phyloP scores from a whole-genome alignment of 2,797 vertebrate species.

The Huso huso region DNA sequence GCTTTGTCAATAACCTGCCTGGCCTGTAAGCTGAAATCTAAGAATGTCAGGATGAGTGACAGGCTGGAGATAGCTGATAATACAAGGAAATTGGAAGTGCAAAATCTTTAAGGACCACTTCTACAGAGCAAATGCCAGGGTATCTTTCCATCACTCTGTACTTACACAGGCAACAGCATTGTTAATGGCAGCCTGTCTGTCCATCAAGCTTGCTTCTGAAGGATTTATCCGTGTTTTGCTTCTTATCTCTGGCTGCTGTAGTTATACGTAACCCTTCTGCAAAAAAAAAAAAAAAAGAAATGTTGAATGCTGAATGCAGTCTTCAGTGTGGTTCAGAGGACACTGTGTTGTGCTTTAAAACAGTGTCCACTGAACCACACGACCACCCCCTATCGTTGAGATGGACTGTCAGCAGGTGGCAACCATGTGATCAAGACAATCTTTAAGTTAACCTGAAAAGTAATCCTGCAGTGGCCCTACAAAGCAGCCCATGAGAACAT shows the following conservation, averaged over 20 bases:
- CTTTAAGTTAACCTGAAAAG: too few relatives aligned
- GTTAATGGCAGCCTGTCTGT: conserved; percentile 93
- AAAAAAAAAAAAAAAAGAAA: conserved; percentile 29
- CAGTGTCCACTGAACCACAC: not conserved
- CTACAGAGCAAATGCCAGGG: conserved; percentile 92
- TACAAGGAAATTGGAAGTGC: conserved; percentile 97
- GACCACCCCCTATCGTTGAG: not conserved
- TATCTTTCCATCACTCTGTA: conserved; percentile 91
- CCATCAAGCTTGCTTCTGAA: conserved; percentile 79
- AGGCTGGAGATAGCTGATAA: conserved; percentile 93
- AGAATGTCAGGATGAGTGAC: conserved; percentile 85
- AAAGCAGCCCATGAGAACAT: too few relatives aligned
- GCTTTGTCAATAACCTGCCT: conserved; percentile 94
- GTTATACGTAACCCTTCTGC: conserved; percentile 67
- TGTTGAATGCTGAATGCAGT: conserved; percentile 1
- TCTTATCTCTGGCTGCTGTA: conserved; percentile 78
- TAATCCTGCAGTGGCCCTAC: too few relatives aligned
- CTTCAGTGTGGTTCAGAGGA: not conserved
- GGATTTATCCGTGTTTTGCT: conserved; percentile 85
- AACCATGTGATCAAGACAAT: too few relatives aligned
- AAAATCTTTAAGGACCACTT: conserved; percentile 96
- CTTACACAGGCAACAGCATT: conserved; percentile 86
- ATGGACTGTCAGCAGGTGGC: not conserved
- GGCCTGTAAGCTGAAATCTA: conserved; percentile 76
- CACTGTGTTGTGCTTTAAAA: not conserved